Evolutionary conservation across 2,888 invertebrate species (phyloP).

Genomic region (Chromoteleia sp.): DNA sequence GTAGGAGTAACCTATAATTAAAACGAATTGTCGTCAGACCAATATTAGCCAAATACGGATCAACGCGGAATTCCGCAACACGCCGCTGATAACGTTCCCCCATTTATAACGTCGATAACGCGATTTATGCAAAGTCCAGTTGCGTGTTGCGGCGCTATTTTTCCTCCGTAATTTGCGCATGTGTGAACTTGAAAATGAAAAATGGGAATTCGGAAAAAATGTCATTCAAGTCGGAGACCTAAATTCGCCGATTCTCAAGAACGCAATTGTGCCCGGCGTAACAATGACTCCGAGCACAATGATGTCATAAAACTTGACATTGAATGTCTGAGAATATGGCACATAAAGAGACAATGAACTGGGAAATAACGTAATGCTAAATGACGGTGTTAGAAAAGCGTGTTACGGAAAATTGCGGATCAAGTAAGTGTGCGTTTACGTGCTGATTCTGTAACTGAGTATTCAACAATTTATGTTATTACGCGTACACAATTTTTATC

Average conservation of each 20-base stretch:
- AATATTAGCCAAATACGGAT: slow-evolving; percentile 56
- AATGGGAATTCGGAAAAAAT: slow-evolving; percentile 19
- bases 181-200: slow-evolving; percentile 25
- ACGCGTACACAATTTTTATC: neutral
- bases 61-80: slow-evolving; percentile 21
- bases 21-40: slow-evolving; percentile 73
- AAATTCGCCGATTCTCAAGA: slow-evolving; percentile 49
- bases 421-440: slow-evolving; percentile 5
- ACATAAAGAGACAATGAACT: slow-evolving; percentile 60
- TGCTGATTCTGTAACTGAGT: neutral
- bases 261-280: slow-evolving; percentile 43
- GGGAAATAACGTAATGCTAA: slow-evolving; percentile 54
- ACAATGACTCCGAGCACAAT: slow-evolving; percentile 61
- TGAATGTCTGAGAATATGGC: slow-evolving; percentile 65
- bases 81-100: slow-evolving; percentile 6
- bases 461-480: neutral
- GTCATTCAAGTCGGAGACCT: slow-evolving; percentile 38
- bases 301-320: slow-evolving; percentile 62
- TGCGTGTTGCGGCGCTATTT: slow-evolving; percentile 5
- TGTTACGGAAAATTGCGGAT: slow-evolving; percentile 37
- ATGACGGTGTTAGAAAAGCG: slow-evolving; percentile 33
- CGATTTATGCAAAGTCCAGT: slow-evolving; percentile 28
- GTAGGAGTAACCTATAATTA: slow-evolving; percentile 92
- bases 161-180: neutral
- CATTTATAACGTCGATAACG: slow-evolving; percentile 23